A percentile compares a stretch with the other conserved stretches of the same genome.
phyloP scores from a whole-genome alignment of 2,113 vertebrate species.

The Speoplatyrhinus poulsoni region DNA sequence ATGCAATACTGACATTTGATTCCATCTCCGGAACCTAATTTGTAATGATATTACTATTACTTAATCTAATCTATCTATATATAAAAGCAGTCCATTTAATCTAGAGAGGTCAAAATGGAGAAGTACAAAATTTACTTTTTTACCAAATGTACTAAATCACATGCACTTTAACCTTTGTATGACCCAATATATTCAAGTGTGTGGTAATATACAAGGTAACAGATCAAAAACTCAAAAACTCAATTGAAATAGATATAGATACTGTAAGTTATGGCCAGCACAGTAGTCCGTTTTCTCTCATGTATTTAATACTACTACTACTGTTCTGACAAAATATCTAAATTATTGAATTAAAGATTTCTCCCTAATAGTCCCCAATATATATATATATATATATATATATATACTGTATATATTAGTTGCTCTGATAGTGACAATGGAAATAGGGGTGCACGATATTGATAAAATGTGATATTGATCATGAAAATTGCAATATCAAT shows the following conservation, averaged over 20 bases:
- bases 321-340: constrained; percentile 19
- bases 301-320: background rate
- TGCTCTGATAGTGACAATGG: background rate
- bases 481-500: too few relatives aligned
- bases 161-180: constrained; percentile 36
- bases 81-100: too few relatives aligned
- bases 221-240: background rate
- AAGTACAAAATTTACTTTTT: background rate
- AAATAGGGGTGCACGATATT: too few relatives aligned
- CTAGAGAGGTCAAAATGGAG: too few relatives aligned
- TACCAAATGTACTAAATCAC: constrained; percentile 13
- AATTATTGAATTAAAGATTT: constrained; percentile 16
- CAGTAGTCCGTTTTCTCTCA: background rate
- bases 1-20: too few relatives aligned
- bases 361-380: background rate
- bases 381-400: background rate
- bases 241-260: background rate
- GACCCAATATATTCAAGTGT: constrained; percentile 19
- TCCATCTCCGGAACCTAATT: too few relatives aligned
- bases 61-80: too few relatives aligned
- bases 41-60: too few relatives aligned
- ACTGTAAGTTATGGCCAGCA: background rate
- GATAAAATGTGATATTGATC: too few relatives aligned
- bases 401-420: background rate
- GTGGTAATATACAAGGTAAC: constrained; percentile 21